These are phyloP conservation scores for Hassar affinis DNA, from an alignment of 2,113 vertebrate species.

Conservation along the genomic window DNA sequence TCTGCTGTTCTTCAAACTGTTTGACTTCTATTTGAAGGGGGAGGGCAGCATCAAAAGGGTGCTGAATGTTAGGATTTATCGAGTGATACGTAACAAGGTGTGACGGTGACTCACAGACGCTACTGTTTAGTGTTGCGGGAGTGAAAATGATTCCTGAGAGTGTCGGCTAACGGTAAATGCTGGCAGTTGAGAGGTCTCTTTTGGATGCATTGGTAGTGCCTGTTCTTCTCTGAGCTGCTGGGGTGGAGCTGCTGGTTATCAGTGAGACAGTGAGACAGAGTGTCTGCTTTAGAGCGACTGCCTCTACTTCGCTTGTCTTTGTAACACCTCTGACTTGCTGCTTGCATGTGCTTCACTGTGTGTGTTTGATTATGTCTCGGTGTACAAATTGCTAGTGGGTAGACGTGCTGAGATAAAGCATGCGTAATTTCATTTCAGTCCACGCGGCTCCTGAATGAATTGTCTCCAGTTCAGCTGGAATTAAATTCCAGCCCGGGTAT, in stretches of 20 bases:
- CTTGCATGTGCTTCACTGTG: neutral
- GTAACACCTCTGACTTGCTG: slow-evolving; percentile 5
- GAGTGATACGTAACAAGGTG: no score
- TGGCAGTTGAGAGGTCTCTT: neutral
- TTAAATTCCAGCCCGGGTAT: neutral
- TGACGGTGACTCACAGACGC: neutral
- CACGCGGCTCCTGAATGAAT: neutral
- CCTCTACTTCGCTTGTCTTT: slow-evolving; percentile 9
- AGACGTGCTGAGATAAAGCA: neutral
- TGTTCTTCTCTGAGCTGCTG: neutral
- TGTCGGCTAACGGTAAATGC: neutral
- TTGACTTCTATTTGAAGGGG: neutral
- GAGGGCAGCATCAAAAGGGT: no score
- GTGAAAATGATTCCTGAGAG: neutral
- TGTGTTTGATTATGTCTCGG: neutral
- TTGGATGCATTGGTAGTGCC: neutral
- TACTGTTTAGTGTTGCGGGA: neutral
- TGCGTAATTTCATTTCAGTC: neutral
- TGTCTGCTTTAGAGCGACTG: slow-evolving; percentile 6
- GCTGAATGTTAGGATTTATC: neutral
- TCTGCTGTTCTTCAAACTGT: neutral
- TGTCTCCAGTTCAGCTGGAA: neutral
- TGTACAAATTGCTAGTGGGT: neutral
- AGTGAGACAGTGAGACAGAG: slow-evolving; percentile 12
- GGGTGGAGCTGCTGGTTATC: neutral